These are phyloP conservation scores for Sycon ciliatum DNA, from an alignment of 37 sponge, comb jelly and placozoan genomes.

Conservation along the genomic window DNA sequence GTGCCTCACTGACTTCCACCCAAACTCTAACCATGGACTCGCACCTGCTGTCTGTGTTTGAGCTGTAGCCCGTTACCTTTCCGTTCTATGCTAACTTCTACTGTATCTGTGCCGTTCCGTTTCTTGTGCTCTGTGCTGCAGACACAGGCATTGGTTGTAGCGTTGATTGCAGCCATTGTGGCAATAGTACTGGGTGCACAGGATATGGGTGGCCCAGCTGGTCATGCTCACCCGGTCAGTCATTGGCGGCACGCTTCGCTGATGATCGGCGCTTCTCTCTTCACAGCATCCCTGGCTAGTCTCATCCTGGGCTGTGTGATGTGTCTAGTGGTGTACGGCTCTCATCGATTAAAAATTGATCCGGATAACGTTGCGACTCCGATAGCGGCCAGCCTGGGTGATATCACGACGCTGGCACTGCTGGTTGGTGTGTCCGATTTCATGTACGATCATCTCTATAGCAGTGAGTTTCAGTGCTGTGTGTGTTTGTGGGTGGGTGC, in stretches of 20 bases:
- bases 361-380: constrained; percentile 99
- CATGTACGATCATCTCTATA: constrained; percentile 16
- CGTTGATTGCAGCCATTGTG: constrained; percentile 55
- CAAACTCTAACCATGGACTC: constrained; percentile 3
- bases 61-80: too few relatives aligned
- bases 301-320: constrained; percentile 72
- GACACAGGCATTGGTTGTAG: constrained; percentile 85
- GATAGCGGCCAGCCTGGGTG: constrained; percentile 90
- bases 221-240: constrained; percentile 10
- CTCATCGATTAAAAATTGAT: constrained; percentile 49
- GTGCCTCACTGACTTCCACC: background rate
- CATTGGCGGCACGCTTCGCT: constrained; percentile 32
- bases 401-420: constrained; percentile 74
- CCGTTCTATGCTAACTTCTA: too few relatives aligned
- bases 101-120: too few relatives aligned
- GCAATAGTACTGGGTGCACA: constrained; percentile 50
- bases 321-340: constrained; percentile 60
- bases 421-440: constrained; percentile 44
- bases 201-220: too few relatives aligned
- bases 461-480: background rate
- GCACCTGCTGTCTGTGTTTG: too few relatives aligned
- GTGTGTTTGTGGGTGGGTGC: background rate
- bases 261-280: constrained; percentile 46
- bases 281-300: constrained; percentile 66
- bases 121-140: constrained; percentile 2